phyloP scores from a whole-genome alignment of 2,113 vertebrate genomes.

The Saguinus imperator region DNA sequence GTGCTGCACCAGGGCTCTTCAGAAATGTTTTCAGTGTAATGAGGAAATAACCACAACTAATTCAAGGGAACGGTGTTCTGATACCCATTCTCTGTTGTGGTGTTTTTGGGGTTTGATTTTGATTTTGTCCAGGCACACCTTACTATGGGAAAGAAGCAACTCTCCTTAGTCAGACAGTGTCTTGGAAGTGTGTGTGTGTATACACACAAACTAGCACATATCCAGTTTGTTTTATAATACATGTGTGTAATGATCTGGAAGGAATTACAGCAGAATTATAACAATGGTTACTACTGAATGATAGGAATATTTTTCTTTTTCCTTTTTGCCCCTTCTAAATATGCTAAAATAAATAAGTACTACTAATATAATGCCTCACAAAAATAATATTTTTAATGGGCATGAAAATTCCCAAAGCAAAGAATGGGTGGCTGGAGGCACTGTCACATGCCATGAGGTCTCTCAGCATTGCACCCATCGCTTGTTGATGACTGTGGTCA shows the following conservation, averaged over 20 bases:
- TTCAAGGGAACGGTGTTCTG: not conserved
- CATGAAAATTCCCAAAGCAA: not conserved
- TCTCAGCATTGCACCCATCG: not conserved
- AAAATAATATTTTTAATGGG: not conserved
- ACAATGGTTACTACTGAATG: not conserved
- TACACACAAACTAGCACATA: not conserved
- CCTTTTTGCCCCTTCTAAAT: not conserved
- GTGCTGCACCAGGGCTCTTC: not conserved
- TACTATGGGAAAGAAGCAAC: constrained; percentile 1
- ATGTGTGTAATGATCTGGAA: not conserved
- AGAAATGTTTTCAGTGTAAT: not conserved
- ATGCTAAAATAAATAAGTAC: not conserved
- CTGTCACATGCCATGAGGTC: not conserved
- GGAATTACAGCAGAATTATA: not conserved
- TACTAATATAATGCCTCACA: not conserved
- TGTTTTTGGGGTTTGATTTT: not conserved
- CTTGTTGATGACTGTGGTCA: not conserved
- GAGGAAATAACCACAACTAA: not conserved
- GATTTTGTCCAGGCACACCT: not conserved
- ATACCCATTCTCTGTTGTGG: not conserved
- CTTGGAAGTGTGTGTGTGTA: not conserved
- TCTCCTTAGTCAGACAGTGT: not conserved
- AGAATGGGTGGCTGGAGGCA: not conserved
- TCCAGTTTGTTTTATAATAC: not conserved
- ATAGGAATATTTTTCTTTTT: not conserved